Evolutionary conservation across 2,888 invertebrate species (phyloP).

Genomic region (Luperina nickerlii): DNA sequence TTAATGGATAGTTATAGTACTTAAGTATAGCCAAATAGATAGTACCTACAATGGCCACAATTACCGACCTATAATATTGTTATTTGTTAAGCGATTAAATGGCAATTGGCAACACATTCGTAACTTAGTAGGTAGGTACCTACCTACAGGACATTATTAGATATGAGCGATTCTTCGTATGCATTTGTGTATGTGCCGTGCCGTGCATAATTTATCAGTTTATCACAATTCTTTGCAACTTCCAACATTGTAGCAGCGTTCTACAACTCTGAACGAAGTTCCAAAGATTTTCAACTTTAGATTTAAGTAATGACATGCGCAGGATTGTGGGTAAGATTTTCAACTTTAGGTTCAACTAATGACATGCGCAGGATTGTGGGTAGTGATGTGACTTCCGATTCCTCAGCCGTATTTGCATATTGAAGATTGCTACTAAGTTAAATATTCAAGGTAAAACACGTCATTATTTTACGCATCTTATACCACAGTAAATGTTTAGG

Average conservation of each 20-base stretch:
- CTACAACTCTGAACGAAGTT: conserved; percentile 10
- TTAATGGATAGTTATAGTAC: conserved; percentile 22
- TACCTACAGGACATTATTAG: conserved; percentile 28
- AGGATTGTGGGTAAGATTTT: conserved; percentile 18
- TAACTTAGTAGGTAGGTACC: background rate
- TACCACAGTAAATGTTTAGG: conserved; percentile 48
- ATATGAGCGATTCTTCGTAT: conserved; percentile 35
- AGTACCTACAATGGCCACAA: conserved; percentile 22
- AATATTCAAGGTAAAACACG: conserved; percentile 67
- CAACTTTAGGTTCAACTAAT: conserved; percentile 11
- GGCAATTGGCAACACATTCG: conserved; percentile 3
- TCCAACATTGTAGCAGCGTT: conserved; percentile 16
- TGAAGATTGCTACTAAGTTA: conserved; percentile 23
- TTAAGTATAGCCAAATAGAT: conserved; percentile 25
- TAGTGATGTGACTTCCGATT: background rate
- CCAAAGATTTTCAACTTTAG: conserved; percentile 6
- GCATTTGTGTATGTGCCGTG: conserved; percentile 50
- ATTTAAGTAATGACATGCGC: conserved; percentile 22
- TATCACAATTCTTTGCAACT: conserved; percentile 32
- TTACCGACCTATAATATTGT: background rate
- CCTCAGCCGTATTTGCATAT: conserved; percentile 12
- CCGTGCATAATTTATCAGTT: conserved; percentile 43
- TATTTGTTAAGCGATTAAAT: conserved; percentile 3
- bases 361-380: conserved; percentile 26
- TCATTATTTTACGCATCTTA: conserved; percentile 68